phyloP scores from a whole-genome alignment of 2,113 vertebrate species.

The Pholis gunnellus region DNA sequence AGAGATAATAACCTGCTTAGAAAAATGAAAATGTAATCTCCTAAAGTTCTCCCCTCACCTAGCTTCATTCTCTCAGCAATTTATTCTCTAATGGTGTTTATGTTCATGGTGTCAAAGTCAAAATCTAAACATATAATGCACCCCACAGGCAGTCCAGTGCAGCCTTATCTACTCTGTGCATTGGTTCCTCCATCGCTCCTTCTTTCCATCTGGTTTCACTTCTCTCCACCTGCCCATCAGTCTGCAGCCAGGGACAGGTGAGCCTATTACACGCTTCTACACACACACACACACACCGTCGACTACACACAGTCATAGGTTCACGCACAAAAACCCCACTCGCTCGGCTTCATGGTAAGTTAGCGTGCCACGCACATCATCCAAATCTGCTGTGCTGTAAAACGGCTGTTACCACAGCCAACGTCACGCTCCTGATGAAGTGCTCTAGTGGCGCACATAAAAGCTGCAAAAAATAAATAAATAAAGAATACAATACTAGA shows the following conservation, averaged over 20 bases:
- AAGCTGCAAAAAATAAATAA: constrained; percentile 26
- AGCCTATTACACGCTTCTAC: constrained; percentile 72
- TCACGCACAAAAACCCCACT: constrained; percentile 11
- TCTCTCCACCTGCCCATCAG: constrained; percentile 77
- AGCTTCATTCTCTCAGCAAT: neutral
- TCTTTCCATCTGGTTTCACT: constrained; percentile 70
- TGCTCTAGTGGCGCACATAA: constrained; percentile 55
- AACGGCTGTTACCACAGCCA: constrained; percentile 68
- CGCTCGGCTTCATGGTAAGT: constrained; percentile 65
- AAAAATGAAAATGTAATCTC: neutral
- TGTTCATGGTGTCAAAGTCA: neutral
- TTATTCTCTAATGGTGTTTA: neutral
- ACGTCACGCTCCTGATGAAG: constrained; percentile 73
- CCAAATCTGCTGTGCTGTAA: constrained; percentile 66
- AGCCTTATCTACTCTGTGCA: constrained; percentile 42
- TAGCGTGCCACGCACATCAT: constrained; percentile 65
- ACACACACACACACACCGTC: constrained; percentile 56
- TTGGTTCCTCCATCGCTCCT: constrained; percentile 4
- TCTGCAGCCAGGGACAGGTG: constrained; percentile 74
- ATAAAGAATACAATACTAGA: constrained; percentile 19
- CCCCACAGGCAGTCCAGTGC: neutral
- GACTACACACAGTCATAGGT: constrained; percentile 33
- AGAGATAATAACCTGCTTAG: neutral
- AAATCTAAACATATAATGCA: constrained; percentile 16
- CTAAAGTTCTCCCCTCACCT: neutral